phyloP scores from a whole-genome alignment of 2,888 invertebrate species.

The Drosophila ustulata region DNA sequence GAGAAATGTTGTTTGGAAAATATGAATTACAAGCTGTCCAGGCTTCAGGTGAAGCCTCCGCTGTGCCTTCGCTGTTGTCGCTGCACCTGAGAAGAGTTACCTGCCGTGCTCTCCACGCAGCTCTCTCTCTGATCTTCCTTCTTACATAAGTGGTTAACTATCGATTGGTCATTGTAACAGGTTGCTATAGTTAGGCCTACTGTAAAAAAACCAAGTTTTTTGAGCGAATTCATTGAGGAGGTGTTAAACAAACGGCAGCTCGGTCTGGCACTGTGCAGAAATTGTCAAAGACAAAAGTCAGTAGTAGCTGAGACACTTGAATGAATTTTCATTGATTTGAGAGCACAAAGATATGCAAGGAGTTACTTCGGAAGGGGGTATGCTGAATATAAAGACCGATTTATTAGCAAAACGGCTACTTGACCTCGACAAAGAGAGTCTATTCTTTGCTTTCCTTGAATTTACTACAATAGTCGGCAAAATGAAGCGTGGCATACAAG shows the following conservation, averaged over 20 bases:
- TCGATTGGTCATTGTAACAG: conserved; percentile 51
- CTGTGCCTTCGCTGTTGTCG: conserved; percentile 51
- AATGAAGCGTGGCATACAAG: not conserved
- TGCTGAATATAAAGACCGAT: conserved; percentile 2
- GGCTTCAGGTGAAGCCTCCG: conserved; percentile 37
- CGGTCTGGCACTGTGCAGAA: conserved; percentile 61
- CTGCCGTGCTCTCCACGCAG: conserved; percentile 57
- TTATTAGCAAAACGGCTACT: conserved; percentile 31
- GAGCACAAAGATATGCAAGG: conserved; percentile 27
- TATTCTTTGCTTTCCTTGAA: not conserved
- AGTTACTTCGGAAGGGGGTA: conserved; percentile 10
- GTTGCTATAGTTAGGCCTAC: conserved; percentile 38
- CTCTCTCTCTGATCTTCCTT: conserved; percentile 4
- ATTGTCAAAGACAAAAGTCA: conserved; percentile 33
- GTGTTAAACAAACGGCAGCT: conserved; percentile 79
- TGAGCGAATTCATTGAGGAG: conserved; percentile 45
- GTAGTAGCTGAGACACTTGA: not conserved
- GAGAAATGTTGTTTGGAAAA: conserved; percentile 75
- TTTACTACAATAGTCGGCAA: not conserved
- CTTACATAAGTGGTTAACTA: conserved; percentile 49
- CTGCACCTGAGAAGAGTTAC: conserved; percentile 57
- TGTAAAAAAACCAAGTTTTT: conserved; percentile 63
- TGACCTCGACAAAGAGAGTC: conserved; percentile 6
- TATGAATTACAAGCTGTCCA: conserved; percentile 74
- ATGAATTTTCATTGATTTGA: conserved; percentile 13